Base-by-base conservation (phyloP, 2,797 vertebrate genomes). In the Triplophysa yarkandensis region DNA sequence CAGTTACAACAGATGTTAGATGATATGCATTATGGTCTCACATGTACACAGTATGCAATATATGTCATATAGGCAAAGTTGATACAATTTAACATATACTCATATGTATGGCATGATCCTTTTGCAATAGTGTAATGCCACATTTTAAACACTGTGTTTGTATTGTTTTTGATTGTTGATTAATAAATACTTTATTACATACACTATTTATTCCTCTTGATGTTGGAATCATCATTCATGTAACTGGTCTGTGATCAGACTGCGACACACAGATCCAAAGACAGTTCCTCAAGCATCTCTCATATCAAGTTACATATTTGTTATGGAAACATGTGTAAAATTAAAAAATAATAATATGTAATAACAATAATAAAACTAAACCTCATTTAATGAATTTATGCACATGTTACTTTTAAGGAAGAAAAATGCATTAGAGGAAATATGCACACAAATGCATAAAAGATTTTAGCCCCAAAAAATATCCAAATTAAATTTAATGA, bases 221-320 rank as follows among this genome's bases (percentile, higher is more conserved):
- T 55, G 25, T 62, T 48, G 86, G 86, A 77, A 85, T 89, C 87
- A 87, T 81, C 83, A 81, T 74, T 60, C 77, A 84, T 88, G n/a
- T n/a, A n/a, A n/a, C 77, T 81, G 77, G 87, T 88, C 84, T 80
- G 48, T 88, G 86, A 91, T 90, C 90, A 87, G 87, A 91, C 90
- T 93, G 91, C 91, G 91, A 88, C 91, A 93, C 89, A 89, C 86
- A 89, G 76, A 65, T 85, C 87, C 85, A 89, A 85, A 87, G 87
- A 87, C 86, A 88, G 36, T 82, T 82, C 85, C 80, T 82, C 50
- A 43, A 43, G 36, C 71, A 74, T 46, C 50, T 19, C 46, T 52
- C 32, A 50, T 8, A 17, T 64, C 4, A n/a, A n/a, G n/a, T 36
- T 36, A 25, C 11, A 43, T n/a, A n/a, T n/a, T n/a, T n/a, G n/a